Evolutionary conservation across 2,797 vertebrate genomes (phyloP).

Genomic region (Poeciliopsis paucimaculata): DNA sequence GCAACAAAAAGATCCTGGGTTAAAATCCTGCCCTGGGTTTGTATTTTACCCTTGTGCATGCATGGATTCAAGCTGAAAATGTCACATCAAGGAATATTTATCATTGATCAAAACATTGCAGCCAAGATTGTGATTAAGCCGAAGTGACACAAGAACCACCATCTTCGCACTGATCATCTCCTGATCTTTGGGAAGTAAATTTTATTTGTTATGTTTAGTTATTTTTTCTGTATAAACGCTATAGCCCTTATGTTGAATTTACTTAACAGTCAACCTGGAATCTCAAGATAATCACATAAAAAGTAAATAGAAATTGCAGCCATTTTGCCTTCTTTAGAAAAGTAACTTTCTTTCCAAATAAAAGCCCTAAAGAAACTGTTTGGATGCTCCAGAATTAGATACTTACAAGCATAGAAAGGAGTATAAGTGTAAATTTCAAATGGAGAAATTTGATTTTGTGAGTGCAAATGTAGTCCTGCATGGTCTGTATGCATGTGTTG

Average conservation of each 20-base stretch:
- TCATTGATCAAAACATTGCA: neutral
- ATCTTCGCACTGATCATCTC: neutral
- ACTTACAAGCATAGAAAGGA: neutral
- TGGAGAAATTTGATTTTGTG: neutral
- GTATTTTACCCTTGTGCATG: neutral
- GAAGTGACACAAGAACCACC: neutral
- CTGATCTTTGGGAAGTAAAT: neutral
- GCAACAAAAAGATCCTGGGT: neutral
- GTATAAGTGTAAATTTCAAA: neutral
- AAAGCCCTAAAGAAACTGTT: neutral
- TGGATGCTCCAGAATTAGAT: neutral
- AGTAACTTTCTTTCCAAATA: neutral
- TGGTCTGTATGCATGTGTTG: slow-evolving; percentile 28
- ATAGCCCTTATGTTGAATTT: neutral
- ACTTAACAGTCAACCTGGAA: neutral
- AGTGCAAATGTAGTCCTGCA: slow-evolving; percentile 21
- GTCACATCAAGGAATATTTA: neutral
- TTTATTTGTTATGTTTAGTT: neutral
- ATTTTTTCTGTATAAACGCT: neutral
- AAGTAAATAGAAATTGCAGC: neutral
- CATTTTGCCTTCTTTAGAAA: neutral
- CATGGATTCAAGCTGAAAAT: slow-evolving; percentile 1
- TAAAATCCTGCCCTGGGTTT: neutral
- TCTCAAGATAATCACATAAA: neutral
- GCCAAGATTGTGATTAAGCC: neutral